Evolutionary conservation across 2,113 vertebrate genomes (phyloP).

Genomic region (Pterophyllum scalare): DNA sequence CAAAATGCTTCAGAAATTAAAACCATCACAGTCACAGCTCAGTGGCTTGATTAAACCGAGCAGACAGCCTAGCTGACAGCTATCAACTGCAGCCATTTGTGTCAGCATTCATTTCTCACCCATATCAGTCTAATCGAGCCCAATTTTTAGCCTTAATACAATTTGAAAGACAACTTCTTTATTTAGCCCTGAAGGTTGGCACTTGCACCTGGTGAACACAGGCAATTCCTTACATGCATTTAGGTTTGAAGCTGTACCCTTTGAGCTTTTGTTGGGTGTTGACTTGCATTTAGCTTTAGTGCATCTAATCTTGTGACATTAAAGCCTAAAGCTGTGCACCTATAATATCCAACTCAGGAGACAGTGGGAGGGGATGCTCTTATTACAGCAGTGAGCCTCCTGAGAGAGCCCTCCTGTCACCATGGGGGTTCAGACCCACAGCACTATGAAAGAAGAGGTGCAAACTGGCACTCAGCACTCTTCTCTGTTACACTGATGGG

Average conservation of each 20-base stretch:
- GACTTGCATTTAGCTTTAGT: neutral
- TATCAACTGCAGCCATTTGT: neutral
- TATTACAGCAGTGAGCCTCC: constrained; percentile 59
- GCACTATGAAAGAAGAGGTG: constrained; percentile 68
- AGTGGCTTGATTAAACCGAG: neutral
- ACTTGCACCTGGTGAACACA: neutral
- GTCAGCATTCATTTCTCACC: neutral
- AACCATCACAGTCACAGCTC: neutral
- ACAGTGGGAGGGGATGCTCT: constrained; percentile 40
- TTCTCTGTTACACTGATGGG: constrained; percentile 71
- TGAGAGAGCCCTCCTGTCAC: constrained; percentile 71
- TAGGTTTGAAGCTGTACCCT: neutral
- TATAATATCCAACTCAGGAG: constrained; percentile 54
- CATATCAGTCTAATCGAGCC: neutral
- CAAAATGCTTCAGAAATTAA: neutral
- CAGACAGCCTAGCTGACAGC: neutral
- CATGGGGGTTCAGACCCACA: constrained; percentile 47
- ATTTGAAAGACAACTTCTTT: neutral
- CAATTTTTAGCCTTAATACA: neutral
- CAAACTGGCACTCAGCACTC: constrained; percentile 61
- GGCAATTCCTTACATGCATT: neutral
- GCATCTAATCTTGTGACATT: constrained; percentile 27
- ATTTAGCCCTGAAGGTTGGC: neutral
- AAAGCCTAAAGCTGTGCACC: constrained; percentile 37
- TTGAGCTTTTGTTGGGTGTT: neutral